phyloP scores from a whole-genome alignment of 2,797 vertebrate genomes.

The Leucoraja ocellata region DNA sequence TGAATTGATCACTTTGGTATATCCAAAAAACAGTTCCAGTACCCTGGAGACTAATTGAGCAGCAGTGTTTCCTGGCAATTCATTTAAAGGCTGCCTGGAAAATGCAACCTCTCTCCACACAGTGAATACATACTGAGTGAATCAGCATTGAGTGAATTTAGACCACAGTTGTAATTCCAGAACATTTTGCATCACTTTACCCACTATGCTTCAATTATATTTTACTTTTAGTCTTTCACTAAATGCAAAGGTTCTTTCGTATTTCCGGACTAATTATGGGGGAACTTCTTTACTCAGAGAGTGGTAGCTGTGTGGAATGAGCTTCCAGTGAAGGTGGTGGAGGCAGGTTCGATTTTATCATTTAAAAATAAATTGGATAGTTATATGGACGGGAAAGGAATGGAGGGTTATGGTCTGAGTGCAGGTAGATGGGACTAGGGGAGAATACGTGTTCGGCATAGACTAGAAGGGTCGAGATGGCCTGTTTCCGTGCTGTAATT shows the following conservation, averaged over 20 bases:
- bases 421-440: too few relatives aligned
- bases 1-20: background rate
- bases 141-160: background rate
- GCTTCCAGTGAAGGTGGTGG: too few relatives aligned
- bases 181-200: background rate
- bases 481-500: too few relatives aligned
- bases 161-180: background rate
- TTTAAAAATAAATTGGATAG: too few relatives aligned
- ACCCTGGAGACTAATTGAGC: background rate
- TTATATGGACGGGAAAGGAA: too few relatives aligned
- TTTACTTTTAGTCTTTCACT: background rate
- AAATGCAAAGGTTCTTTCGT: background rate
- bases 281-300: too few relatives aligned
- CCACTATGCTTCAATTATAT: background rate
- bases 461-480: too few relatives aligned
- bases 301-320: too few relatives aligned
- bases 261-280: background rate
- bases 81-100: background rate
- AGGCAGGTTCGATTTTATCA: too few relatives aligned
- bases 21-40: background rate
- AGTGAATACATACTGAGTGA: background rate
- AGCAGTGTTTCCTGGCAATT: background rate
- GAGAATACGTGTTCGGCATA: too few relatives aligned
- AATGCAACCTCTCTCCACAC: background rate
- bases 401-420: too few relatives aligned